phyloP scores from a whole-genome alignment of 2,797 vertebrate genomes.

The Myotis vivesi region DNA sequence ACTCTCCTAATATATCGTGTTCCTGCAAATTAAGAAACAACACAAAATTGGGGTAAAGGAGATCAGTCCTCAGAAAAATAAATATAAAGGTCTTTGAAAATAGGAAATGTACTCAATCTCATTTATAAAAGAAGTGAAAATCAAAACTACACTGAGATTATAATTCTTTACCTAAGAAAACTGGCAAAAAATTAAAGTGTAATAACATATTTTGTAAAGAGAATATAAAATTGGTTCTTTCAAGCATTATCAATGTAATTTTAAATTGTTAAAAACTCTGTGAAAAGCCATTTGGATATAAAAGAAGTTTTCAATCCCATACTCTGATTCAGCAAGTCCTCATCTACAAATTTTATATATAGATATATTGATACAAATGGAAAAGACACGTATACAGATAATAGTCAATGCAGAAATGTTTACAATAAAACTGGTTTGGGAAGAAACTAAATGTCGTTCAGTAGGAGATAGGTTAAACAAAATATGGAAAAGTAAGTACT shows the following conservation, averaged over 20 bases:
- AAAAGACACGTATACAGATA: background rate
- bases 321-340: background rate
- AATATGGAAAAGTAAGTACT: background rate
- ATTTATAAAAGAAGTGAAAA: background rate
- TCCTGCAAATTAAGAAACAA: background rate
- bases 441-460: background rate
- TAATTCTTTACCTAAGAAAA: background rate
- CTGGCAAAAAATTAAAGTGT: slow-evolving; percentile 16
- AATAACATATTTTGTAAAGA: background rate
- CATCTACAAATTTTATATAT: background rate
- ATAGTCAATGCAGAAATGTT: background rate
- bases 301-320: background rate
- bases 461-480: background rate
- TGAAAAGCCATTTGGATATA: background rate
- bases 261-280: background rate
- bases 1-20: background rate
- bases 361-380: slow-evolving; percentile 6
- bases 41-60: background rate
- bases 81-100: background rate
- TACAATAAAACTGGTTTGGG: background rate
- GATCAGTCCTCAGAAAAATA: background rate
- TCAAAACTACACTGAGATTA: slow-evolving; percentile 5
- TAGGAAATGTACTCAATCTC: background rate
- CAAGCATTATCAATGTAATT: background rate
- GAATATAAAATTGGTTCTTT: background rate